phyloP scores from a whole-genome alignment of 2,888 invertebrate genomes.

The Philereme vetulata region DNA sequence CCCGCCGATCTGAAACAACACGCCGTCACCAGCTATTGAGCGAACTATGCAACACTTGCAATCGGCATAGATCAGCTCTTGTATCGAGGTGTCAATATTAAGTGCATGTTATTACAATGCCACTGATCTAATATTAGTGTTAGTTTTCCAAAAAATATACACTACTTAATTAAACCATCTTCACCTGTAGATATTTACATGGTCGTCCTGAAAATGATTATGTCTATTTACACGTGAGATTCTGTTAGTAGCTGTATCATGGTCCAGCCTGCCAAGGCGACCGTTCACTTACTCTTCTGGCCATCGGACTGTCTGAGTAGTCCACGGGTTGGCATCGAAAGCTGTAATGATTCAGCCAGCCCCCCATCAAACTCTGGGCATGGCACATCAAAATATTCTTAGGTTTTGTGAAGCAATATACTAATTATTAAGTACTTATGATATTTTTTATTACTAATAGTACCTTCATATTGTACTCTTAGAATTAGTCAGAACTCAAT shows the following conservation, averaged over 20 bases:
- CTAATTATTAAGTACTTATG: neutral
- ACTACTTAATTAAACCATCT: constrained; percentile 41
- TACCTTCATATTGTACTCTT: too few relatives aligned
- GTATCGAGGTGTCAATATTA: constrained; percentile 17
- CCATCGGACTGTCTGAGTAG: constrained; percentile 90
- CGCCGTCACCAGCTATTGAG: constrained; percentile 71
- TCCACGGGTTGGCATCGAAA: constrained; percentile 96
- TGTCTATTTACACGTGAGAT: constrained; percentile 72
- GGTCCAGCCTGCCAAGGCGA: constrained; percentile 44
- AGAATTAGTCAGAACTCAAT: neutral
- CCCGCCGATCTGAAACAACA: constrained; percentile 92
- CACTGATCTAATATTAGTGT: constrained; percentile 27
- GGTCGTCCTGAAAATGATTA: constrained; percentile 36
- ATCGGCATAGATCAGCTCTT: constrained; percentile 8
- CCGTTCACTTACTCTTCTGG: constrained; percentile 90
- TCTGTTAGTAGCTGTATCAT: constrained; percentile 59
- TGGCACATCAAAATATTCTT: constrained; percentile 66
- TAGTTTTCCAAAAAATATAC: constrained; percentile 35
- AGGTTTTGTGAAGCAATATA: constrained; percentile 23
- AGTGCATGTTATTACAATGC: constrained; percentile 36
- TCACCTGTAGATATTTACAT: constrained; percentile 14
- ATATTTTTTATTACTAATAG: neutral
- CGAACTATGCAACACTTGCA: constrained; percentile 26
- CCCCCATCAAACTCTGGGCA: constrained; percentile 91
- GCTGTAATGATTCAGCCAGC: constrained; percentile 96